These are phyloP conservation scores for Podocnemis expansa DNA, from an alignment of 2,113 vertebrate species.

Conservation along the genomic window DNA sequence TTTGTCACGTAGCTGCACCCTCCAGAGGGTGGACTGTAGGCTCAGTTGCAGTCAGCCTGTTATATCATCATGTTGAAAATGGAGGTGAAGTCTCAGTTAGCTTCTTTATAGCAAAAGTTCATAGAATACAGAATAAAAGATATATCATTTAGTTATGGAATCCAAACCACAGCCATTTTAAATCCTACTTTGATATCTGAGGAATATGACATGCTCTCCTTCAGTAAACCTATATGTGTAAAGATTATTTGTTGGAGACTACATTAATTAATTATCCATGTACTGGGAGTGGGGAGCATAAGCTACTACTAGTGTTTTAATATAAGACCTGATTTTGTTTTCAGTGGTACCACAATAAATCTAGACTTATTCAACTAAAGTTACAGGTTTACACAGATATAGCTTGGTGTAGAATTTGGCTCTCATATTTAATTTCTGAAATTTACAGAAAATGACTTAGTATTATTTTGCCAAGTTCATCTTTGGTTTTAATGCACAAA, in stretches of 20 bases:
- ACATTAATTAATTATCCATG: background rate
- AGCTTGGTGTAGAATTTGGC: background rate
- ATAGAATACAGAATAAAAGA: background rate
- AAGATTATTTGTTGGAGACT: background rate
- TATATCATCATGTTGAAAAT: background rate
- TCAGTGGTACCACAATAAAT: background rate
- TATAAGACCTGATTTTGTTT: background rate
- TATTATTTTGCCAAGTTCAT: background rate
- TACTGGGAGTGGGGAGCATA: background rate
- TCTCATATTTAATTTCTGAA: background rate
- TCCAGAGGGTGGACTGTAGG: background rate
- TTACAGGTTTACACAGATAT: background rate
- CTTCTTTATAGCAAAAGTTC: background rate
- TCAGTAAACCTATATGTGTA: background rate
- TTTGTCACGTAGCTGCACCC: background rate
- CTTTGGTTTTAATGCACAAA: background rate
- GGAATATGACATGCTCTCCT: background rate
- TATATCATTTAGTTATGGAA: background rate
- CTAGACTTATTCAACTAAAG: background rate
- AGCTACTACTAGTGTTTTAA: background rate
- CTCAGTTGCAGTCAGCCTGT: background rate
- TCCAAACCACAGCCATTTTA: background rate
- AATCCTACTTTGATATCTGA: background rate
- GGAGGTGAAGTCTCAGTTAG: background rate
- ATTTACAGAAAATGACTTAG: background rate